Conservation (phyloP, 2,888 invertebrate species). For the Agrilus cyanescens region DNA sequence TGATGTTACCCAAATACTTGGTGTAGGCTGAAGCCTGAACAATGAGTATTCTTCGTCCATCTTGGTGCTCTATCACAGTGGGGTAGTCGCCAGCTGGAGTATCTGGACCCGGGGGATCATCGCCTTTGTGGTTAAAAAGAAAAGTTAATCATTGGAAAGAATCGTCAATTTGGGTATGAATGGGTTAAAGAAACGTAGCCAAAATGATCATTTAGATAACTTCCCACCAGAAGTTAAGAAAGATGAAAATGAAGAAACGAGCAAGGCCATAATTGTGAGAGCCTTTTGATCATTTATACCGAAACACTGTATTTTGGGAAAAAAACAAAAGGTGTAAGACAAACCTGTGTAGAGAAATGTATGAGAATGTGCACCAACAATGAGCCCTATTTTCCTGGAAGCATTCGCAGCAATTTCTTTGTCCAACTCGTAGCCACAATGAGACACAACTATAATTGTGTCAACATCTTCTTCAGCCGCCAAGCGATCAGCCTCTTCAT, state of each 20-base stretch:
- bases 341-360: conserved; percentile 57
- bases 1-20: conserved; percentile 67
- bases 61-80: conserved; percentile 46
- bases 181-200: too few species aligned
- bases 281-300: too few species aligned
- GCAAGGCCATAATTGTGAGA: too few species aligned
- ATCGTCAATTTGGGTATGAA: too few species aligned
- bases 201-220: too few species aligned
- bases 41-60: conserved; percentile 47
- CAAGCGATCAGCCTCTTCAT: conserved; percentile 52
- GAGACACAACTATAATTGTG: conserved; percentile 74
- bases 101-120: conserved; percentile 38
- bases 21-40: conserved; percentile 64
- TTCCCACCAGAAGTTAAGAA: too few species aligned
- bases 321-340: neutral
- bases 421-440: conserved; percentile 63
- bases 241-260: too few species aligned
- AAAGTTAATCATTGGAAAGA: too few species aligned
- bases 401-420: conserved; percentile 51
- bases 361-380: conserved; percentile 80
- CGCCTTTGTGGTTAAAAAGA: conserved; percentile 4
- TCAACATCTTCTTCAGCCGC: conserved; percentile 49
- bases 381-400: conserved; percentile 59
- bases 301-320: too few species aligned
- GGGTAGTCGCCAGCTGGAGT: conserved; percentile 55